These are phyloP conservation scores for Drosophila bunnanda DNA, from an alignment of 2,888 invertebrate genomes.

Conservation along the genomic window DNA sequence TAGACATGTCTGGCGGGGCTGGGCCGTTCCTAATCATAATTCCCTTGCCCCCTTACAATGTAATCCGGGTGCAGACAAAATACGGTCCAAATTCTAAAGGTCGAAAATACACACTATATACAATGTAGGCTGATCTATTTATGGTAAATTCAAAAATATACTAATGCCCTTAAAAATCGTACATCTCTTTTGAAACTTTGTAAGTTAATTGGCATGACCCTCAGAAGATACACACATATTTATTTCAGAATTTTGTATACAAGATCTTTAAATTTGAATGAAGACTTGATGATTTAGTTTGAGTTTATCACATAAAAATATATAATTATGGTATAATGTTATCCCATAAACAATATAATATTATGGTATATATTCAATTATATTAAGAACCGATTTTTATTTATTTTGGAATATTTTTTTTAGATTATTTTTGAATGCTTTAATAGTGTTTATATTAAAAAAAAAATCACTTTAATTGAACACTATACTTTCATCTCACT, in stretches of 20 bases:
- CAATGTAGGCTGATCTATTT: neutral
- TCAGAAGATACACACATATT: no score
- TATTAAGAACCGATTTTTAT: neutral
- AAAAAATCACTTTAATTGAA: neutral
- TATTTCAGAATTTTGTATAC: no score
- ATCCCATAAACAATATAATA: no score
- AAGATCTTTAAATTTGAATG: no score
- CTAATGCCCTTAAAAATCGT: neutral
- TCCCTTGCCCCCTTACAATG: slow-evolving; percentile 36
- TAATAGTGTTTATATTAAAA: no score
- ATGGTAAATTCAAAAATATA: neutral
- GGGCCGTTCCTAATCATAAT: slow-evolving; percentile 27
- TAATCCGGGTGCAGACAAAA: slow-evolving; percentile 32
- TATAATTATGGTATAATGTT: no score
- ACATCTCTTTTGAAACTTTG: neutral
- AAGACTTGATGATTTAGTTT: no score
- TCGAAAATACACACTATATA: neutral
- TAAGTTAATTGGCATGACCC: neutral
- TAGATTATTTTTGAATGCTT: no score
- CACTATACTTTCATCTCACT: neutral
- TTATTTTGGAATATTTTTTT: no score
- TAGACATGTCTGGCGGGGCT: slow-evolving; percentile 42
- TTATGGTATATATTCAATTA: no score
- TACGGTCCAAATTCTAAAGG: neutral
- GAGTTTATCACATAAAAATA: no score